Conservation (phyloP, 2,888 invertebrate species). For the Schizotus pectinicornis region DNA sequence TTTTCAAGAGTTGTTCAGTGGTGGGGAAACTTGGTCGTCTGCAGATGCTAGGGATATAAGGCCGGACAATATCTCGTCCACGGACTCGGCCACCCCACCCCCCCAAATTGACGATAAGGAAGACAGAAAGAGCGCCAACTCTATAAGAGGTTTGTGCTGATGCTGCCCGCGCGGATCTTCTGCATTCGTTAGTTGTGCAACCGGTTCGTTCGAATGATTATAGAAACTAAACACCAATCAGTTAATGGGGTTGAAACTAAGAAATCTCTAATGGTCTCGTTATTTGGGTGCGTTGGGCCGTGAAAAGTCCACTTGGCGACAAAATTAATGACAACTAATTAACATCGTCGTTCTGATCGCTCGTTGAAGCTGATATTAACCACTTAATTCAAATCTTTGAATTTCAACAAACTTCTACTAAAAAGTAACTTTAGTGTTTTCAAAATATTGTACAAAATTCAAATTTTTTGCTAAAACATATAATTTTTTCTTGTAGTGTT, state of each 20-base stretch:
- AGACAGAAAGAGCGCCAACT: slow-evolving; percentile 69
- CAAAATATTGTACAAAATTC: too few relatives aligned
- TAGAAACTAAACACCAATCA: background rate
- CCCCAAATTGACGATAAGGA: slow-evolving; percentile 53
- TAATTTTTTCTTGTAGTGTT: too few relatives aligned
- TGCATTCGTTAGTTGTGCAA: background rate
- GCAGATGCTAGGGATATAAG: slow-evolving; percentile 39
- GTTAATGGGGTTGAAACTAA: background rate
- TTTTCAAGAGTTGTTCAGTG: slow-evolving; percentile 58
- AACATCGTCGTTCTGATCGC: background rate
- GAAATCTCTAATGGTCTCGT: too few relatives aligned
- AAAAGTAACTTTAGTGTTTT: too few relatives aligned
- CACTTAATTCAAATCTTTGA: too few relatives aligned
- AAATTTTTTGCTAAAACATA: too few relatives aligned
- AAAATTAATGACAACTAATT: slow-evolving; percentile 6
- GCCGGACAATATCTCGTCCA: slow-evolving; percentile 54
- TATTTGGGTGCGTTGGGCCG: too few relatives aligned
- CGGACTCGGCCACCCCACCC: slow-evolving; percentile 66
- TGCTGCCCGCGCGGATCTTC: background rate
- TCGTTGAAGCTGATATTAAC: too few relatives aligned
- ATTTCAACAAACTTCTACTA: too few relatives aligned
- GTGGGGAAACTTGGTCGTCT: slow-evolving; percentile 49
- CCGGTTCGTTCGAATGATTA: too few relatives aligned
- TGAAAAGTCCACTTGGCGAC: background rate
- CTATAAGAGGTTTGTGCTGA: slow-evolving; percentile 66